Conservation (phyloP, 35 echinoderm and acorn worm genomes). For the Ptychodera flava region DNA sequence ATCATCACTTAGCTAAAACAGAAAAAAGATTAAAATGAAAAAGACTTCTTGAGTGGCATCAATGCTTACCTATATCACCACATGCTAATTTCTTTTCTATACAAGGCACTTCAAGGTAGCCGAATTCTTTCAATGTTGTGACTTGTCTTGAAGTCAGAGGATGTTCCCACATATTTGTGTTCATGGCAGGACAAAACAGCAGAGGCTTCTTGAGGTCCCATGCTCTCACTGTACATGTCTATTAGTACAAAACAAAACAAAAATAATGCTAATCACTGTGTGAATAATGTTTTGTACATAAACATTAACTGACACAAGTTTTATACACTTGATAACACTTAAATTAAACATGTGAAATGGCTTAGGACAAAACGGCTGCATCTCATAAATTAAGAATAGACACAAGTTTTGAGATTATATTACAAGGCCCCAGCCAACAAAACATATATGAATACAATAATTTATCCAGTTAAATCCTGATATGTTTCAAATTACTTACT, state of each 20-base stretch:
- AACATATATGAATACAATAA: no score
- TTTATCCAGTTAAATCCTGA: no score
- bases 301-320: no score
- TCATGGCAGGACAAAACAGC: conserved; percentile 97
- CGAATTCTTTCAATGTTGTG: conserved; percentile 38
- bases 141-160: conserved; percentile 70
- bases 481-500: no score
- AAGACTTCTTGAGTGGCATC: background rate
- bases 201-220: conserved; percentile 76
- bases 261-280: no score
- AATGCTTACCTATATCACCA: conserved; percentile 81
- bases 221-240: conserved; percentile 91
- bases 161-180: conserved; percentile 95
- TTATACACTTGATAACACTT: no score
- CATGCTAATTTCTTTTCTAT: conserved; percentile 82
- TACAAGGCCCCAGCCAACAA: no score
- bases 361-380: no score
- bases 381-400: no score
- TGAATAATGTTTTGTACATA: no score
- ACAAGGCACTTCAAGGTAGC: conserved; percentile 77
- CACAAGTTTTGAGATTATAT: no score
- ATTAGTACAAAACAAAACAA: conserved; percentile 12
- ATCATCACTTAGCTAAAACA: background rate
- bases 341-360: no score
- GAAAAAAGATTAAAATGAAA: background rate